phyloP scores from a whole-genome alignment of 30 jellyfish, hydroid and myxozoan genomes.

The Pseudorhiza aurosa region DNA sequence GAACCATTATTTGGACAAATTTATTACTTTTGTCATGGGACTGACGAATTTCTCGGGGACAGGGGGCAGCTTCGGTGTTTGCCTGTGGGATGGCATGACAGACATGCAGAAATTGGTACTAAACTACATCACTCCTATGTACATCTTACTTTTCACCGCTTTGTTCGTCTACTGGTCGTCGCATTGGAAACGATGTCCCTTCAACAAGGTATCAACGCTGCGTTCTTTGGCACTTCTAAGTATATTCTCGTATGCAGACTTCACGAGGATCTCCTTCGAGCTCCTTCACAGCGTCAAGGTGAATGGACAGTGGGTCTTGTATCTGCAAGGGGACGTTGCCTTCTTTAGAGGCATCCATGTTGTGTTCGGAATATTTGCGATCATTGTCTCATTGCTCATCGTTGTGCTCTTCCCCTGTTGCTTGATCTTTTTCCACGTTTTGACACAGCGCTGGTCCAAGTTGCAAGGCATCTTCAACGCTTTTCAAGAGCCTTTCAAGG shows the following conservation, averaged over 20 bases:
- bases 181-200: conserved; percentile 36
- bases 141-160: conserved; percentile 36
- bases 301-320: conserved; percentile 25
- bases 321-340: conserved; percentile 59
- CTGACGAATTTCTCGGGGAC: conserved; percentile 77
- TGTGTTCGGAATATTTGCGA: conserved; percentile 50
- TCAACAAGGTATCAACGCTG: conserved; percentile 26
- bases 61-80: conserved; percentile 80
- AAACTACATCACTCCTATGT: conserved; percentile 68
- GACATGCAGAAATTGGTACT: conserved; percentile 65
- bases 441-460: conserved; percentile 15
- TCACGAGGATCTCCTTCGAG: conserved; percentile 76
- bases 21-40: conserved; percentile 80
- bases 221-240: conserved; percentile 56
- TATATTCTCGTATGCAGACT: conserved; percentile 63
- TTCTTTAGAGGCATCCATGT: conserved; percentile 44
- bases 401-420: conserved; percentile 59
- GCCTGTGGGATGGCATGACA: conserved; percentile 78
- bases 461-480: conserved; percentile 55
- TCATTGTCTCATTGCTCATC: conserved; percentile 19
- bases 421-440: conserved; percentile 55
- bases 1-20: conserved; percentile 24
- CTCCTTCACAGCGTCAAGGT: conserved; percentile 62
- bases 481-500: conserved; percentile 58
- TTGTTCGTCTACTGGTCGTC: conserved; percentile 53